Evolutionary conservation across 2,888 invertebrate genomes (phyloP), one percentile per base, ranked within the genome.

Genomic region (Tenodera sinensis): DNA sequence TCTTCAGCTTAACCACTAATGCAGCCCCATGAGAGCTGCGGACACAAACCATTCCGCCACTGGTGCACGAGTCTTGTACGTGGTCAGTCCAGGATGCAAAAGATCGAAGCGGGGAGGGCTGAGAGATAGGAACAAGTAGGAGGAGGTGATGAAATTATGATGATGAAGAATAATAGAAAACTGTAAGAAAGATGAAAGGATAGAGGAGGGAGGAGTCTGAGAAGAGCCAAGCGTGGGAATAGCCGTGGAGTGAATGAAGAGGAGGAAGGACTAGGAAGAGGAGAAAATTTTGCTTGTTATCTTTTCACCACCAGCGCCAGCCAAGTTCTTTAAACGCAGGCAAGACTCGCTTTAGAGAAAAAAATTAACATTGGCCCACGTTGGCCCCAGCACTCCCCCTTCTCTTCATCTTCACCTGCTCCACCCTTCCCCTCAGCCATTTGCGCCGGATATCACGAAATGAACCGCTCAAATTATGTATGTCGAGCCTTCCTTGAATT

Each of bases 111-210:
- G 28, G 28, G 27, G 86, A 86, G 81, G 28, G 28, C 54, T 28
- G 81, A 27, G 25, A 86, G 86, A 86, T 86, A 86, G 28, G 20
- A 86, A 86, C 86, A 81, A 30, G 86, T 86, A 81, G 86, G 86
- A 86, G 86, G 86, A 86, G 86, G 86, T 86, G 86, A 86, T 86
- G 86, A 86, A 86, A 86, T 86, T 86, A 28, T 86, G 86, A 86
- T 86, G 86, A 86, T 81, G 86, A 86, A 81, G 86, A 86, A 86
- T 86, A 86, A 86, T 86, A 86, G 81, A 28, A 86, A 86, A 86
- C 47, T 81, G 81, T 28, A 86, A 86, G 81, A 86, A 86, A 86
- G 86, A 81, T 86, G 86, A 86, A 86, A 71, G 86, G 86, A 81
- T 86, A 81, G 81, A 81, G 3, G 86, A 81, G 81, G 86, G 86